Conservation (phyloP, 2,113 vertebrate species). For the Athene noctua region DNA sequence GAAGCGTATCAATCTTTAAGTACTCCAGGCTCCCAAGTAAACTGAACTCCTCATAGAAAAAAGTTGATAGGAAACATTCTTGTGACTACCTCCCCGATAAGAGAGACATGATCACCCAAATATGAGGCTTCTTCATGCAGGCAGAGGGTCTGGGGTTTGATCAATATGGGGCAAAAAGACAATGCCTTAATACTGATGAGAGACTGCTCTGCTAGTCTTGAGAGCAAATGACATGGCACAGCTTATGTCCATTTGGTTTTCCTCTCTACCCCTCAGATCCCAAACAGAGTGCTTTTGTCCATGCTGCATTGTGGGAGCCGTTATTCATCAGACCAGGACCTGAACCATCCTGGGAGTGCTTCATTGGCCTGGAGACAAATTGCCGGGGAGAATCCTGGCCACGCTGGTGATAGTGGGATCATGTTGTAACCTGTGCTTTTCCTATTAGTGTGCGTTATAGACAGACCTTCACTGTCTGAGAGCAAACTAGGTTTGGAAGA, state of each 20-base stretch:
- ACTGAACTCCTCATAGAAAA: background rate
- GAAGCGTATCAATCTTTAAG: background rate
- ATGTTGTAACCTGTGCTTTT: background rate
- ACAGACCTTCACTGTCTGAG: background rate
- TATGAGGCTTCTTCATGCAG: background rate
- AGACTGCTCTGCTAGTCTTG: background rate
- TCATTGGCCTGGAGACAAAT: background rate
- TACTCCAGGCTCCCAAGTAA: background rate
- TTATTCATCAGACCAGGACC: background rate
- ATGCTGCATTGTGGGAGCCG: background rate
- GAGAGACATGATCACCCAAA: background rate
- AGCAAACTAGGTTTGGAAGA: background rate
- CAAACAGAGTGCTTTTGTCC: background rate
- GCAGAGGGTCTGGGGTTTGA: background rate
- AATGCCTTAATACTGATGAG: background rate
- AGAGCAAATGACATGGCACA: background rate
- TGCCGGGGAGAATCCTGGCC: background rate
- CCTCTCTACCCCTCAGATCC: background rate
- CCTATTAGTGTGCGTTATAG: background rate
- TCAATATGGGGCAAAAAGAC: background rate
- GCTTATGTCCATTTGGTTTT: background rate
- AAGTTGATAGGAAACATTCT: background rate
- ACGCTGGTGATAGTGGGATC: background rate
- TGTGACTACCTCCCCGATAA: background rate
- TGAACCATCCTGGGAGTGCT: background rate